Evolutionary conservation across 2,797 vertebrate species (phyloP).

Genomic region (Acipenser oxyrinchus): DNA sequence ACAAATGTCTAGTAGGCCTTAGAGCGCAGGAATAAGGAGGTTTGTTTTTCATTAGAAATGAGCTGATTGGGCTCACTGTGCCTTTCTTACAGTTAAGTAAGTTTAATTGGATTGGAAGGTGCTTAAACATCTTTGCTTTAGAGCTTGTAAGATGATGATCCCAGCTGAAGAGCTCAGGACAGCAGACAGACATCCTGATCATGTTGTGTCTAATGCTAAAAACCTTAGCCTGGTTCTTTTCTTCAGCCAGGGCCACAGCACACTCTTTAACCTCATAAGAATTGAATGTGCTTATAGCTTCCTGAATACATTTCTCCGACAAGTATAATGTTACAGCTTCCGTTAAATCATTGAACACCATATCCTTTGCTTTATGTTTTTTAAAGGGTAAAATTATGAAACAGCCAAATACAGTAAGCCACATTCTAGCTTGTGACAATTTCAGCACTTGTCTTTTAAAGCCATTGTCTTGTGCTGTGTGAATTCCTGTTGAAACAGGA

Average conservation of each 20-base stretch:
- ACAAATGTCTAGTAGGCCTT: conserved; percentile 48
- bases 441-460: too few relatives aligned
- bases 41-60: conserved; percentile 51
- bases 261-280: conserved; percentile 46
- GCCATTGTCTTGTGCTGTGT: too few relatives aligned
- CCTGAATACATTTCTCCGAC: conserved; percentile 27
- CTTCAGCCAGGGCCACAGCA: conserved; percentile 37
- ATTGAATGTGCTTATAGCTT: conserved; percentile 38
- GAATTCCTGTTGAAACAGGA: too few relatives aligned
- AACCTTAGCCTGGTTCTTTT: conserved; percentile 52
- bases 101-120: conserved; percentile 59
- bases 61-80: conserved; percentile 42
- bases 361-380: not conserved
- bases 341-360: conserved; percentile 1
- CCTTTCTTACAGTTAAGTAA: conserved; percentile 49
- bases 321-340: conserved; percentile 20
- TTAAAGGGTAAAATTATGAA: not conserved
- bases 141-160: conserved; percentile 52
- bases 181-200: conserved; percentile 52
- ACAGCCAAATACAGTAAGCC: not conserved
- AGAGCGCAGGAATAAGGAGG: conserved; percentile 52
- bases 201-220: conserved; percentile 45
- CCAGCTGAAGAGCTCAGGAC: conserved; percentile 51
- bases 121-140: conserved; percentile 50
- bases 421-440: too few relatives aligned